Base-by-base conservation (phyloP, 2,888 invertebrate genomes). In the Torymus aiolomorphi region DNA sequence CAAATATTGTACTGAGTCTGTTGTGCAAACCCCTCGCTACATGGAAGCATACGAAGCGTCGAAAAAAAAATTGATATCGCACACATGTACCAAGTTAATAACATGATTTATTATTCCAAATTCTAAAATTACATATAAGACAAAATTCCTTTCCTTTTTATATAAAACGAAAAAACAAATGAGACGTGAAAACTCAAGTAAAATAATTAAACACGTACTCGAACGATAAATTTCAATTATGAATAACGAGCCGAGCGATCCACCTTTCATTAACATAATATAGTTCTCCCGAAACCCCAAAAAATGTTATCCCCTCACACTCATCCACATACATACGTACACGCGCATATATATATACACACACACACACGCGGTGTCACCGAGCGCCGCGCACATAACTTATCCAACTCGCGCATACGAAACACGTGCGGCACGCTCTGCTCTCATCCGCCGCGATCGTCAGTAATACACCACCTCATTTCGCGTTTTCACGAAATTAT, bases 141-240 rank as follows among this genome's bases (percentile, higher is more conserved):
- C 5, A 42, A 42, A 42, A 42, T 8, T 42, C 8, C 42, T 42
- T 42, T 42, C 8, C 42, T 31, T 31, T 31, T 31, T 31, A 31
- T 3, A 42, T 8, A 42, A 42, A 42, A 42, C 5, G 8, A 42
- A 42, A 42, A 1, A 5, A 42, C 0, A 5, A 8, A 42, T 1
- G 8, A 42, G 42, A 42, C 42, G 8, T 42, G 8, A 10, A 42
- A 42, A 42, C 42, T 8, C 8, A 42, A 8, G 8, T 42, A 42
- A 42, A 42, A 42, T 42, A 42, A 42, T 42, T 42, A 42, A 42
- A 5, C 5, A 42, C 8, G 42, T 42, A 42, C 16, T 8, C 31
- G 4, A 31, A 12, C 31, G 13, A 82, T 81, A 82, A 78, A 82
- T 82, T 81, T 85, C 84, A 87, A 87, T 87, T 85, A 86, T 83